Percentiles rank a stretch among this genome's conserved stretches.
phyloP scores from a whole-genome alignment of 2,888 invertebrate species.

The Eupeodes latifasciatus region DNA sequence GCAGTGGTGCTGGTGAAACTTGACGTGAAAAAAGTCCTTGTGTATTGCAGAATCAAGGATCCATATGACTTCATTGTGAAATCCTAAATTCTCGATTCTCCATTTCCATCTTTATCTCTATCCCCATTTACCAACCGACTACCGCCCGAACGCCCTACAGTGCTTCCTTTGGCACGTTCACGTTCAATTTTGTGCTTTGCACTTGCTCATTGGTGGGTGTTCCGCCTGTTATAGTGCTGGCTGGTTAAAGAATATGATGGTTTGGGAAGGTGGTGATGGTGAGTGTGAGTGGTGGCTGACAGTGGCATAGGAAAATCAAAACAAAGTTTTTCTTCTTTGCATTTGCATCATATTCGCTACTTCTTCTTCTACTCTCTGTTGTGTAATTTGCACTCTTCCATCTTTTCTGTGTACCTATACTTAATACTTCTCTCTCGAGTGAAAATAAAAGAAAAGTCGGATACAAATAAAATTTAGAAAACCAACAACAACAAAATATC shows the following conservation, averaged over 20 bases:
- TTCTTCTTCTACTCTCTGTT: constrained; percentile 19
- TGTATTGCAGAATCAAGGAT: constrained; percentile 42
- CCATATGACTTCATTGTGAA: constrained; percentile 18
- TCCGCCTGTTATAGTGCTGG: background rate
- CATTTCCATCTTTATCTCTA: no score
- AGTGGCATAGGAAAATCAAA: constrained; percentile 23
- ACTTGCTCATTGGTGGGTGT: constrained; percentile 26
- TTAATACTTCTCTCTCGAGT: constrained; percentile 48
- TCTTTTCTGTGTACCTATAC: constrained; percentile 33
- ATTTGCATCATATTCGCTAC: background rate
- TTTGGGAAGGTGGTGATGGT: background rate
- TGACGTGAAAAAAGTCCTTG: constrained; percentile 42
- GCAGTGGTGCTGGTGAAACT: background rate
- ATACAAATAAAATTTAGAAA: constrained; percentile 26
- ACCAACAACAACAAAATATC: no score
- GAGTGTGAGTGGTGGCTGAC: background rate
- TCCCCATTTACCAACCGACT: no score
- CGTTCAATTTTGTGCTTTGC: constrained; percentile 16
- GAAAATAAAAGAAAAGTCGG: constrained; percentile 44
- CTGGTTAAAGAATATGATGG: no score
- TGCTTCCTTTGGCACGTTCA: background rate
- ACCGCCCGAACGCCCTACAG: no score
- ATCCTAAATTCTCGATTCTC: constrained; percentile 23
- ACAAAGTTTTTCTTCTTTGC: constrained; percentile 16
- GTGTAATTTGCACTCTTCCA: constrained; percentile 55